These are phyloP conservation scores for Hermodice carunculata DNA, from an alignment of 2,888 invertebrate genomes.

Conservation along the genomic window DNA sequence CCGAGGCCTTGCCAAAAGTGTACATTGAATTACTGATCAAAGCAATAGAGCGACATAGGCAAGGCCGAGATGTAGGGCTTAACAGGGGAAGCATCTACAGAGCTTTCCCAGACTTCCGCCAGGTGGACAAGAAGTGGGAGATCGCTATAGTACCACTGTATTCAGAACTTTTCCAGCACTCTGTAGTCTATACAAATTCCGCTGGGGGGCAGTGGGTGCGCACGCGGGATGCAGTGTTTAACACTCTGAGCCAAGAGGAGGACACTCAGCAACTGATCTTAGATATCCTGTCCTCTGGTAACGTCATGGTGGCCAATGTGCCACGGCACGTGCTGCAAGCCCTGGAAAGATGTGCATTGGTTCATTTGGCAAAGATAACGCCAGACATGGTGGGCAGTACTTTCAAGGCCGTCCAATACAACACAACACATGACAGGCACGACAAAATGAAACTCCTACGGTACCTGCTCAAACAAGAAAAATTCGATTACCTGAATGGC, in stretches of 20 bases:
- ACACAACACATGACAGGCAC: conserved; percentile 13
- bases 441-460: conserved; percentile 39
- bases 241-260: conserved; percentile 31
- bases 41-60: conserved; percentile 27
- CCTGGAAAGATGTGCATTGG: conserved; percentile 32
- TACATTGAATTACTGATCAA: conserved; percentile 45
- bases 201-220: conserved; percentile 29
- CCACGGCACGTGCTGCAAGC: conserved; percentile 40
- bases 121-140: conserved; percentile 37
- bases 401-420: conserved; percentile 31
- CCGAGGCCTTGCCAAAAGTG: conserved; percentile 57
- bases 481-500: conserved; percentile 39
- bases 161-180: conserved; percentile 31
- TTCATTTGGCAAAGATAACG: conserved; percentile 28
- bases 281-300: conserved; percentile 3
- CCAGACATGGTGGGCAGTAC: conserved; percentile 33
- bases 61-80: not conserved
- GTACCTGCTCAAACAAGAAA: conserved; percentile 32
- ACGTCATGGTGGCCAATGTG: conserved; percentile 30
- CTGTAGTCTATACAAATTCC: conserved; percentile 29
- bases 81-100: conserved; percentile 34
- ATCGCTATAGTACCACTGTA: conserved; percentile 30
- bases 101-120: conserved; percentile 36
- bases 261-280: conserved; percentile 4
- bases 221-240: conserved; percentile 33